Conservation (phyloP, 2,113 vertebrate genomes). For the Alectura lathami region DNA sequence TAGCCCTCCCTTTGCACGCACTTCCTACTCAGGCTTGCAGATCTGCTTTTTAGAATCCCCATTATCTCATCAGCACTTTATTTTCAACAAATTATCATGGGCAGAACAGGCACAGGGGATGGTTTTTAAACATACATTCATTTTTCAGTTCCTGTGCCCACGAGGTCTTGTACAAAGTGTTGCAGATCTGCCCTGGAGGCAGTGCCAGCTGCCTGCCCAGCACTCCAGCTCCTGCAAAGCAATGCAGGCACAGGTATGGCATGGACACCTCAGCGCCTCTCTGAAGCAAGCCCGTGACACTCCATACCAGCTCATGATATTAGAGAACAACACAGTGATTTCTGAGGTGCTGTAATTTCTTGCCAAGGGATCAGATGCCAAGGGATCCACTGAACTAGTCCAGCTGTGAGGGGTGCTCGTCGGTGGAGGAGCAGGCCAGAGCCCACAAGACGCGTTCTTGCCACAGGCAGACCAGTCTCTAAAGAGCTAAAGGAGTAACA, state of each 20-base stretch:
- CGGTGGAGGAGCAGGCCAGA: neutral
- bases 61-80: neutral
- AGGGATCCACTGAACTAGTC: neutral
- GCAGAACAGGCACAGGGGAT: neutral
- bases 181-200: neutral
- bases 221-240: neutral
- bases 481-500: slow-evolving; percentile 6
- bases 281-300: neutral
- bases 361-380: neutral
- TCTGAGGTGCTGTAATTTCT: neutral
- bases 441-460: neutral
- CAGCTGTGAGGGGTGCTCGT: neutral
- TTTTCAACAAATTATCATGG: neutral
- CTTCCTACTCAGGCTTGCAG: neutral
- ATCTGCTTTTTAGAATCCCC: neutral
- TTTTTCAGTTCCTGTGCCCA: neutral
- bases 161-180: neutral
- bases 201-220: neutral
- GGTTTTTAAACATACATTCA: neutral
- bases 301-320: neutral
- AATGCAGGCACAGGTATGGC: fast-evolving
- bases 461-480: neutral
- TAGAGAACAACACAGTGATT: neutral
- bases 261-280: neutral
- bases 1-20: neutral